phyloP scores from a whole-genome alignment of 2,888 invertebrate species.

The Cacoxenus indagator region DNA sequence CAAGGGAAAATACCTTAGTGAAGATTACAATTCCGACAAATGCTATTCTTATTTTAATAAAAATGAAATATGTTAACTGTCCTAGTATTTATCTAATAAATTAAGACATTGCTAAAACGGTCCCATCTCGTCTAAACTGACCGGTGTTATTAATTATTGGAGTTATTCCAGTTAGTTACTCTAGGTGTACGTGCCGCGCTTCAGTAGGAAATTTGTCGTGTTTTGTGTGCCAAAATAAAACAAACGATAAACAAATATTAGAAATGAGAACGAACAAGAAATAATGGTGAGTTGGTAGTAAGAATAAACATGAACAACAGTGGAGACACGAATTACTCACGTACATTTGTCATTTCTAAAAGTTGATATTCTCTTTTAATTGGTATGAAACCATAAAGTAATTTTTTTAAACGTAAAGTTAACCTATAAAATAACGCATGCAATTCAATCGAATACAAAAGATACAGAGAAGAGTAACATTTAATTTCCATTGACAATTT shows the following conservation, averaged over 20 bases:
- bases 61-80: too few species aligned
- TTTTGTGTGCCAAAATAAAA: constrained; percentile 16
- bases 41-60: too few species aligned
- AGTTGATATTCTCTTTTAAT: constrained; percentile 64
- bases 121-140: too few species aligned
- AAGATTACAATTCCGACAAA: too few species aligned
- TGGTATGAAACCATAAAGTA: constrained; percentile 65
- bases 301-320: constrained; percentile 22
- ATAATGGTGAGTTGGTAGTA: constrained; percentile 20
- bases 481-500: background rate
- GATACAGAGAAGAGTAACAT: background rate
- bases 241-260: background rate
- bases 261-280: constrained; percentile 33
- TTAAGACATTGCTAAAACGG: too few species aligned
- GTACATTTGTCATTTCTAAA: constrained; percentile 63
- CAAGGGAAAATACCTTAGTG: too few species aligned
- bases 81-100: background rate
- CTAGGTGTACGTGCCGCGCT: constrained; percentile 14
- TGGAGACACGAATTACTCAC: constrained; percentile 51
- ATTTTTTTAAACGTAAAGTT: constrained; percentile 64
- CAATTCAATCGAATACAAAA: constrained; percentile 1
- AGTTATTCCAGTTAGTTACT: constrained; percentile 10
- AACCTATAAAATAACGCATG: constrained; percentile 50
- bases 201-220: constrained; percentile 1
- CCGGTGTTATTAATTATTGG: background rate